A percentile compares a stretch with the other conserved stretches of the same genome.
Conservation (phyloP, 2,113 vertebrate species). For the Tragulus kanchil region DNA sequence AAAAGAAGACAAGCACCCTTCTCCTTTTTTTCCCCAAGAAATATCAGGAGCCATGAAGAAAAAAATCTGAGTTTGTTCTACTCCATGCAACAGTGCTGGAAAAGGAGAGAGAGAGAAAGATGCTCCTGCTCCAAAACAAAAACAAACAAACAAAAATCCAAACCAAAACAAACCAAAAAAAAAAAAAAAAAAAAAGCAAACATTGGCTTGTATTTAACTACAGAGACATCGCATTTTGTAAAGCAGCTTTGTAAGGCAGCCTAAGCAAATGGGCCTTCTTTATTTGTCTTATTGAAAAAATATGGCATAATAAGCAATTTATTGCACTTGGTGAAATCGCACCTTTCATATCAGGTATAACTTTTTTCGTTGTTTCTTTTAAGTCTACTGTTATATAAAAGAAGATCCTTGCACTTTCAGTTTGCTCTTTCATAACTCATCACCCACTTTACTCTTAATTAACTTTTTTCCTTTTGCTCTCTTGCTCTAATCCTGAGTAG, state of each 20-base stretch:
- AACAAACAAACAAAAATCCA: constrained; percentile 76
- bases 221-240: constrained; percentile 86
- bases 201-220: constrained; percentile 83
- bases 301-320: constrained; percentile 84
- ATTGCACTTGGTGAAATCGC: constrained; percentile 87
- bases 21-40: constrained; percentile 82
- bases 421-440: constrained; percentile 77
- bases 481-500: constrained; percentile 83
- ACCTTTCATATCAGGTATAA: constrained; percentile 89
- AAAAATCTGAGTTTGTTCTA: constrained; percentile 85
- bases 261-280: constrained; percentile 81
- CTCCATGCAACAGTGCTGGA: constrained; percentile 83
- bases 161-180: constrained; percentile 75
- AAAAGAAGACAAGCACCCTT: constrained; percentile 84
- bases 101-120: constrained; percentile 36
- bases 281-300: constrained; percentile 79
- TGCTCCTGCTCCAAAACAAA: constrained; percentile 82
- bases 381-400: constrained; percentile 79
- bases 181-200: constrained; percentile 67
- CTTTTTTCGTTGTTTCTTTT: constrained; percentile 83
- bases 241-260: constrained; percentile 83
- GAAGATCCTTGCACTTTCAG: constrained; percentile 80
- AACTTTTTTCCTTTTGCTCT: constrained; percentile 80
- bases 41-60: constrained; percentile 85
- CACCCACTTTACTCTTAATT: constrained; percentile 77